Conservation (phyloP, 2,888 invertebrate genomes). For the Synergus gifuensis region DNA sequence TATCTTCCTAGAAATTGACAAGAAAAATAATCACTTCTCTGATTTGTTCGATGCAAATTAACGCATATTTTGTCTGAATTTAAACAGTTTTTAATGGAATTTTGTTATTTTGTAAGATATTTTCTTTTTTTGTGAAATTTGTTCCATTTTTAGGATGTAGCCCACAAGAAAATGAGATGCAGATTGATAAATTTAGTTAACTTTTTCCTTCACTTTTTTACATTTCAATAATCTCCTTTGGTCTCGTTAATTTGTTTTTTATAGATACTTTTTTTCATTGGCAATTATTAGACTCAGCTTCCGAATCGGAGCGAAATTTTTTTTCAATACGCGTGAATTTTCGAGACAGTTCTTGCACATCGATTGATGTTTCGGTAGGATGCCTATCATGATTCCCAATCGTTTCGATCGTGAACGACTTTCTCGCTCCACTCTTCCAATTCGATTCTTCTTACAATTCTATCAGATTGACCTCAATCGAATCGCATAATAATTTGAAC, state of each 20-base stretch:
- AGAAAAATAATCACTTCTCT: not conserved
- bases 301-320: constrained; percentile 46
- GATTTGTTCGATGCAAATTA: not conserved
- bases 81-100: not conserved
- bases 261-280: constrained; percentile 36
- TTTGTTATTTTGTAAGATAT: not conserved
- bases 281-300: constrained; percentile 9
- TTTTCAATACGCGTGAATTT: constrained; percentile 43
- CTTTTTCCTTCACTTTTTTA: constrained; percentile 28
- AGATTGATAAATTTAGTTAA: constrained; percentile 12
- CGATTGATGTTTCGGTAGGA: constrained; percentile 64
- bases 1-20: constrained; percentile 10
- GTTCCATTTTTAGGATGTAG: not conserved
- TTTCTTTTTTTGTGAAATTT: not conserved
- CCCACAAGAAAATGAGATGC: not conserved
- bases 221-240: constrained; percentile 1
- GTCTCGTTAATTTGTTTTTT: constrained; percentile 11
- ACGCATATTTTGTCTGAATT: not conserved
- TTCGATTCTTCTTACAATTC: constrained; percentile 59
- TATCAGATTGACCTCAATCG: constrained; percentile 53
- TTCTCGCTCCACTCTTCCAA: constrained; percentile 63
- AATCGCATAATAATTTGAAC: not conserved
- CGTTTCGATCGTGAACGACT: constrained; percentile 61
- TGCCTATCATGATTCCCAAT: constrained; percentile 56
- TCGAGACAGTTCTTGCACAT: constrained; percentile 51